Evolutionary conservation across 2,113 vertebrate genomes (phyloP), one percentile per base, ranked within the genome.

Genomic region (Phasianus colchicus): DNA sequence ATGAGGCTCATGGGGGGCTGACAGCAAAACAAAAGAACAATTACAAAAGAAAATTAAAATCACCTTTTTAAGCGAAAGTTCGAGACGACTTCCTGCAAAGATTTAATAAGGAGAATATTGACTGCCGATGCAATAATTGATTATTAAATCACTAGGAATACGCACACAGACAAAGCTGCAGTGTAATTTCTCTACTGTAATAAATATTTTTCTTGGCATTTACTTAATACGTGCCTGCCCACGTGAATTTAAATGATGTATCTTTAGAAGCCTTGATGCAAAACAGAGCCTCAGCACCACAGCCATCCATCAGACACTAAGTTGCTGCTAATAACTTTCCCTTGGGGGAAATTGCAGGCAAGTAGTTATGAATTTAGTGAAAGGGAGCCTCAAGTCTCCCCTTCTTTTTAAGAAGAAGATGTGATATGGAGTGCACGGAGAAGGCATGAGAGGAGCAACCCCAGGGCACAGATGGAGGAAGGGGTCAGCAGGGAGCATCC

Each of bases 291-390:
- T 92, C 32, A 30, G 86, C 92, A 94, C 60, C 32, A 84, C 25
- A 66, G 58, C 86, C 96, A 97, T 98, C 96, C 96, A 96, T 98
- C 96, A 97, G 92, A 54, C 61, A 42, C 92, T 97, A 97, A 97
- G 95, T 89, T 96, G 95, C 89, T 96, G 90, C 92, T 98, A 98
- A 98, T 96, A 97, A 96, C 85, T n/a, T 96, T 96, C 95, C 96
- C 92, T 6, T 38, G 94, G 92, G 95, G 87, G 32, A 91, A 97
- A 97, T 77, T 93, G 84, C 86, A 96, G 75, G 94, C 93, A 97
- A 97, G 97, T 95, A 71, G 92, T 97, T 98, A 96, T 90, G 91
- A 94, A 96, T 96, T 97, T 96, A 88, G 92, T 73, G 65, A 95
- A 93, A 77, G 48, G 83, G 90, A 95, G 47, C 50, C 92, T 96